phyloP scores from a whole-genome alignment of 2,888 invertebrate genomes.

The Chesias legatella region DNA sequence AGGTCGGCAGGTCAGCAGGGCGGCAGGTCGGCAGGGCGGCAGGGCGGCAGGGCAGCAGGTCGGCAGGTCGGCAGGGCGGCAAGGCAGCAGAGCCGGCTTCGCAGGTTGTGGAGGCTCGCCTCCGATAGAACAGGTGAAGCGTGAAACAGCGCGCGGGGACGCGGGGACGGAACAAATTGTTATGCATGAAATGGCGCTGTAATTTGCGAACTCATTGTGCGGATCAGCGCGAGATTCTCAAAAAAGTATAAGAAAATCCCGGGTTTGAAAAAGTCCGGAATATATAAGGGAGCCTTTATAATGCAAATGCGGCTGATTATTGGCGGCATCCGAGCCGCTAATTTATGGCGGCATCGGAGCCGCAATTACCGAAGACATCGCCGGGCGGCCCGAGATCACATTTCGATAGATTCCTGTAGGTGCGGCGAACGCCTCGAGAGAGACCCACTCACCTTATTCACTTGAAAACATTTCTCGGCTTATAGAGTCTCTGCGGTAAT shows the following conservation, averaged over 20 bases:
- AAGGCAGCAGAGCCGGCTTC: no score
- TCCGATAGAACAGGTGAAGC: constrained; percentile 1
- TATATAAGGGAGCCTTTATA: constrained; percentile 36
- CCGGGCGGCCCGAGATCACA: no score
- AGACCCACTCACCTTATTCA: no score
- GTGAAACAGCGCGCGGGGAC: neutral
- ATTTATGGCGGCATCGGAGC: constrained; percentile 38
- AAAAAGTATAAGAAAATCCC: constrained; percentile 32
- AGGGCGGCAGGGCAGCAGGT: no score
- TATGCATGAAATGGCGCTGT: constrained; percentile 60
- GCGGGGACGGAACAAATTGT: constrained; percentile 38
- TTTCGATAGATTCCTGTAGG: no score
- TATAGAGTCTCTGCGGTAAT: no score
- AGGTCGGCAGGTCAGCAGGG: no score
- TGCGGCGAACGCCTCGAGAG: no score
- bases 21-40: no score
- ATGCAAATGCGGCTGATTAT: constrained; percentile 55
- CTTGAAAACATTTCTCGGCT: no score
- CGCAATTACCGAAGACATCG: constrained; percentile 1
- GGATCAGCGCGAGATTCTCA: constrained; percentile 57
- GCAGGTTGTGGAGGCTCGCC: neutral
- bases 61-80: no score
- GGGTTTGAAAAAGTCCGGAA: constrained; percentile 20
- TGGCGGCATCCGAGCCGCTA: constrained; percentile 45
- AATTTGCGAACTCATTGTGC: constrained; percentile 60